phyloP scores from a whole-genome alignment of 2,888 invertebrate genomes.

The Limnephilus auricula region DNA sequence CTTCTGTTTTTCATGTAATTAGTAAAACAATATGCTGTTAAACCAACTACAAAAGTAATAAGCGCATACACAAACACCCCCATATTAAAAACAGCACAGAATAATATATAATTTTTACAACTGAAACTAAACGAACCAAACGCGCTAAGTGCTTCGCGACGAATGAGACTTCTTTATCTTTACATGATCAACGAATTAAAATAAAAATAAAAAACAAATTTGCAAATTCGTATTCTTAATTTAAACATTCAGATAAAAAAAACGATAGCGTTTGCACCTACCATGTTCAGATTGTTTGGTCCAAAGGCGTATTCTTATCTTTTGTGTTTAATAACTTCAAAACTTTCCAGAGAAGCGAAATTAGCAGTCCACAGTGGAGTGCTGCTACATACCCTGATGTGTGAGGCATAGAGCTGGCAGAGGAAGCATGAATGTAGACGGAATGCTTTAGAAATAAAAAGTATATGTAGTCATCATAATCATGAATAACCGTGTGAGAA shows the following conservation, averaged over 20 bases:
- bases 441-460: no score
- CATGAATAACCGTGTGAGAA: no score
- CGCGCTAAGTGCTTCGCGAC: not conserved
- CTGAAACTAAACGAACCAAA: not conserved
- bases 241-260: not conserved
- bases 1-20: conserved; percentile 56
- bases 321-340: no score
- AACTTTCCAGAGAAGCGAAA: no score
- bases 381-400: no score
- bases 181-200: not conserved
- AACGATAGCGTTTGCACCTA: not conserved
- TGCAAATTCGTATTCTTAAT: not conserved
- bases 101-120: not conserved
- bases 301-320: not conserved
- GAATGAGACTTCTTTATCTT: not conserved
- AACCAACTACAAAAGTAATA: not conserved
- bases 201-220: no score
- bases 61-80: not conserved
- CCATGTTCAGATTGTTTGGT: not conserved
- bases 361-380: no score
- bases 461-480: no score
- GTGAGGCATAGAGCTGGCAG: no score
- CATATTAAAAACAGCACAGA: not conserved
- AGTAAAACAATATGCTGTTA: conserved; percentile 17
- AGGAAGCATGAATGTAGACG: no score